phyloP scores from a whole-genome alignment of 2,113 vertebrate species.

The Pedetes capensis region DNA sequence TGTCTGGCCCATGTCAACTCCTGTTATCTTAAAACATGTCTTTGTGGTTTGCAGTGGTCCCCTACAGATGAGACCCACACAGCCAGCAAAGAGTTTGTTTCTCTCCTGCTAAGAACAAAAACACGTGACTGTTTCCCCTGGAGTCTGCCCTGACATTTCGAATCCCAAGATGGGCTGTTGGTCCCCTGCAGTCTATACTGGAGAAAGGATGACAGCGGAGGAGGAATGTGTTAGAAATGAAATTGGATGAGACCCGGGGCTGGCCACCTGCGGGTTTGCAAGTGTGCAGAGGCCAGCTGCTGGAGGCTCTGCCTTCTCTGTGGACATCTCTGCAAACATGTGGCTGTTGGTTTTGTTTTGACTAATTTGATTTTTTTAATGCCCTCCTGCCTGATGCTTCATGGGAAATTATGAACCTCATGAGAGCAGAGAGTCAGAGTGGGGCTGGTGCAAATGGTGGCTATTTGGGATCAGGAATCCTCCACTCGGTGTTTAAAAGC shows the following conservation, averaged over 20 bases:
- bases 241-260: conserved; percentile 70
- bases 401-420: conserved; percentile 68
- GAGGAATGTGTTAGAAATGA: conserved; percentile 68
- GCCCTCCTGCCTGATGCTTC: conserved; percentile 56
- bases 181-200: conserved; percentile 63
- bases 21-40: background rate
- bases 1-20: background rate
- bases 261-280: conserved; percentile 59
- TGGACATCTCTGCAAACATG: conserved; percentile 75
- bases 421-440: background rate
- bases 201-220: conserved; percentile 24
- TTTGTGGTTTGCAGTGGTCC: background rate
- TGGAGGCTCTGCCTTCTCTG: conserved; percentile 71
- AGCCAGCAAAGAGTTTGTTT: conserved; percentile 51
- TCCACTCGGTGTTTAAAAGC: background rate
- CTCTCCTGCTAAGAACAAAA: conserved; percentile 67
- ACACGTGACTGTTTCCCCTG: conserved; percentile 41
- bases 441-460: background rate
- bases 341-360: conserved; percentile 83
- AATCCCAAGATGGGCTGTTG: conserved; percentile 57
- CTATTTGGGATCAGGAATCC: background rate
- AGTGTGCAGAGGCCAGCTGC: too few species aligned
- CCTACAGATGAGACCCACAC: background rate
- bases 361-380: conserved; percentile 77
- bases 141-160: conserved; percentile 58